These are phyloP conservation scores for Lamprotornis superbus DNA, from an alignment of 2,113 vertebrate genomes.

Conservation along the genomic window DNA sequence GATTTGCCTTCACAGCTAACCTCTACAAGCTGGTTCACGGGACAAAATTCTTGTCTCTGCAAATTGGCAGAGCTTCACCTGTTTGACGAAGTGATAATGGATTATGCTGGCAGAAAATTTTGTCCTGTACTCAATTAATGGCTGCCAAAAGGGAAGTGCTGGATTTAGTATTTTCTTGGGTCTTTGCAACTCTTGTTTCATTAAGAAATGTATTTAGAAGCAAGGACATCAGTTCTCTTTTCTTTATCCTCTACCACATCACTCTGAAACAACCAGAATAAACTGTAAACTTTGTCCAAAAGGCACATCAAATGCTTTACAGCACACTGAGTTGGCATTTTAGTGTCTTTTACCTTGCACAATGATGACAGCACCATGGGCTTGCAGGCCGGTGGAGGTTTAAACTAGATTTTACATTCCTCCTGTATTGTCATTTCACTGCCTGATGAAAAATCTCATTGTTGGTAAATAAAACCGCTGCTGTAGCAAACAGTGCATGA, in stretches of 20 bases:
- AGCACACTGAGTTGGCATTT: neutral
- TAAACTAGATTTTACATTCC: neutral
- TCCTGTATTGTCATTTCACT: neutral
- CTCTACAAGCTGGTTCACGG: neutral
- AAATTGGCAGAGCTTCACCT: neutral
- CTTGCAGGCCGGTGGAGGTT: neutral
- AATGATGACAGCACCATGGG: neutral
- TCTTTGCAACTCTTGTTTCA: neutral
- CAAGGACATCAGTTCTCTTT: neutral
- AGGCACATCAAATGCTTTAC: neutral
- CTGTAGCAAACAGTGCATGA: neutral
- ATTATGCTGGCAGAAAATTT: neutral
- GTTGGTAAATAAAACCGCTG: neutral
- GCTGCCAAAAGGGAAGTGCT: neutral
- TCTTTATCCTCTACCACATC: neutral
- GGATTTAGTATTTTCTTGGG: neutral
- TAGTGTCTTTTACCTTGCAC: neutral
- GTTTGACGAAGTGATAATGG: neutral
- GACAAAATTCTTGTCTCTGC: neutral
- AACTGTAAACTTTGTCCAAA: neutral
- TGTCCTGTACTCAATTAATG: neutral
- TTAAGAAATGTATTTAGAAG: constrained; percentile 17
- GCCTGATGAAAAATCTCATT: neutral
- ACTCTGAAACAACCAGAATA: neutral
- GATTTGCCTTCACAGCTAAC: neutral